Evolutionary conservation across 1,140 invertebrate genomes (phyloP).

Genomic region (Popillia japonica): DNA sequence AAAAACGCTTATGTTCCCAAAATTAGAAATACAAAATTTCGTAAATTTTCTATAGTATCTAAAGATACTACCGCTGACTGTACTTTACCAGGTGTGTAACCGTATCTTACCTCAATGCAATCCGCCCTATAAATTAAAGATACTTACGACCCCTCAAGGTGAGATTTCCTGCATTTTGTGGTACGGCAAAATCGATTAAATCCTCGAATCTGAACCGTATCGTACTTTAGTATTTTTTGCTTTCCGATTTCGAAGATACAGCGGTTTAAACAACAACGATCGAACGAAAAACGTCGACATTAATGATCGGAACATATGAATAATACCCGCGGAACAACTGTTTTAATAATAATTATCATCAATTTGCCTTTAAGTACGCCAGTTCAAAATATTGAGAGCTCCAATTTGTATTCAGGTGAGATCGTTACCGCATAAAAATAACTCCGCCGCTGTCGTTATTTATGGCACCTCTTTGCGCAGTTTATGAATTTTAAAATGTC

Average conservation of each 20-base stretch:
- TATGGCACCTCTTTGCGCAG: background rate
- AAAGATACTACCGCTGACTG: background rate
- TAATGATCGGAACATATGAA: constrained; percentile 16
- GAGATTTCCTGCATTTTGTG: background rate
- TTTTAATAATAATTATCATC: constrained; percentile 38
- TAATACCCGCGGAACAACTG: constrained; percentile 28
- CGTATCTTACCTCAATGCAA: background rate
- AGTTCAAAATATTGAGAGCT: constrained; percentile 15
- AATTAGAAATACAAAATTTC: too few relatives aligned
- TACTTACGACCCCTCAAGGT: background rate
- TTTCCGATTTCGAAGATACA: background rate
- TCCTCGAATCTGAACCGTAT: background rate
- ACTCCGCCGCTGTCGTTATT: constrained; percentile 2
- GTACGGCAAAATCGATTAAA: constrained; percentile 7
- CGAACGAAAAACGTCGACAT: background rate
- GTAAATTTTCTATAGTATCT: too few relatives aligned
- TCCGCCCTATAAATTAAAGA: constrained; percentile 6
- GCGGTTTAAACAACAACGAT: constrained; percentile 1
- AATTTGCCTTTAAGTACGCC: constrained; percentile 35
- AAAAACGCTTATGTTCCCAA: too few relatives aligned
- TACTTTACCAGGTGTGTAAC: background rate
- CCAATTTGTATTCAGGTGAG: constrained; percentile 1
- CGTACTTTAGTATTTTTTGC: background rate
- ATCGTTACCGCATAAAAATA: constrained; percentile 7
- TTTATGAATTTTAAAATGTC: constrained; percentile 43